phyloP scores from a whole-genome alignment of 2,797 vertebrate genomes.

The Moxostoma hubbsi region DNA sequence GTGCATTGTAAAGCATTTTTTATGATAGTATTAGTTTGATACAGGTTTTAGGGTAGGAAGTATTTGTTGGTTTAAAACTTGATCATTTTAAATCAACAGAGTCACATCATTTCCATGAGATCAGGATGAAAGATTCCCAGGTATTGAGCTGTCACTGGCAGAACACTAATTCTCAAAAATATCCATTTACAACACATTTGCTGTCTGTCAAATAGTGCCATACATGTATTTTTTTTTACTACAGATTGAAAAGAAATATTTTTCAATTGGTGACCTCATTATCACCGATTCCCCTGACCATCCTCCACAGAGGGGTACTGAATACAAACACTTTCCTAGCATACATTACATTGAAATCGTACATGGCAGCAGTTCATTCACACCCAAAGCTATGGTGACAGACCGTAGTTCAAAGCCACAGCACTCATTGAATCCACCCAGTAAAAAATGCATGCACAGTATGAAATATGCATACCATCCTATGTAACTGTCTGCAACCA shows the following conservation, averaged over 20 bases:
- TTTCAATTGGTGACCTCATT: conserved; percentile 43
- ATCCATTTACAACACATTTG: conserved; percentile 28
- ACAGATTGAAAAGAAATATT: conserved; percentile 31
- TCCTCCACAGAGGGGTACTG: neutral
- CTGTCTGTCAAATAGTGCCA: conserved; percentile 25
- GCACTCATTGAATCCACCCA: conserved; percentile 68
- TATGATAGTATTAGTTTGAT: no score
- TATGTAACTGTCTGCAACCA: conserved; percentile 63
- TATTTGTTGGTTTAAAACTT: no score
- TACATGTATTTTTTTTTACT: conserved; percentile 12
- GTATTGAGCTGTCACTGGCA: conserved; percentile 8
- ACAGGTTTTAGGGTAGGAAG: no score
- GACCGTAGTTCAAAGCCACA: conserved; percentile 66
- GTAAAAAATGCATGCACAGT: conserved; percentile 49
- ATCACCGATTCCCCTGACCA: conserved; percentile 33
- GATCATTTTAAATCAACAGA: no score
- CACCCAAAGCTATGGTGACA: conserved; percentile 45
- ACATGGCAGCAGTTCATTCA: conserved; percentile 35
- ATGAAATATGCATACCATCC: conserved; percentile 76
- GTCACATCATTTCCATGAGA: no score
- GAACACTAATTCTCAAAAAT: conserved; percentile 15
- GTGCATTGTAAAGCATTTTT: neutral
- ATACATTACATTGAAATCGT: conserved; percentile 28
- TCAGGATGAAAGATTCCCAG: neutral
- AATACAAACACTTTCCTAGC: conserved; percentile 40